Conservation (phyloP, 2,888 invertebrate genomes). For the Cosmorhoe ocellata region DNA sequence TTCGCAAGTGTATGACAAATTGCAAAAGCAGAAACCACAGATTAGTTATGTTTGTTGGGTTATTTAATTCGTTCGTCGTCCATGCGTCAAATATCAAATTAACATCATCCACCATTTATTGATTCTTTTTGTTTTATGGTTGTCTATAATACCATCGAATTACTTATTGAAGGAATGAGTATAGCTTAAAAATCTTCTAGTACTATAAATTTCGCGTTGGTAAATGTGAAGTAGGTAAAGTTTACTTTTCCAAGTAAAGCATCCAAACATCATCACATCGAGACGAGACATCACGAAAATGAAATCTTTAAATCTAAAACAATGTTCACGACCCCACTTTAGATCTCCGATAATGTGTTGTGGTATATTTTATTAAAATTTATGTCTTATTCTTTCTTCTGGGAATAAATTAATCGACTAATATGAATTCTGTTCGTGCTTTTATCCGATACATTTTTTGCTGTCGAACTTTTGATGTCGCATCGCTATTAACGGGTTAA, state of each 20-base stretch:
- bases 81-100: no score
- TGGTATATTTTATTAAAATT: slow-evolving; percentile 77
- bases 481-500: slow-evolving; percentile 17
- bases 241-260: slow-evolving; percentile 29
- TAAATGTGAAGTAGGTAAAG: no score
- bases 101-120: no score
- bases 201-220: no score
- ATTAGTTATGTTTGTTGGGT: no score
- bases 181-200: no score
- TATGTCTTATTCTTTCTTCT: slow-evolving; percentile 79
- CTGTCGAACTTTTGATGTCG: slow-evolving; percentile 11
- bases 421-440: slow-evolving; percentile 77
- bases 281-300: slow-evolving; percentile 38
- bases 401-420: slow-evolving; percentile 79
- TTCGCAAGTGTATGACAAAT: not conserved
- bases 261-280: slow-evolving; percentile 29
- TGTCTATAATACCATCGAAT: no score
- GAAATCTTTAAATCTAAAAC: slow-evolving; percentile 35
- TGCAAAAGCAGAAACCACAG: no score
- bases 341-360: slow-evolving; percentile 62
- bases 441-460: slow-evolving; percentile 57
- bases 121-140: no score
- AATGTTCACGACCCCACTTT: slow-evolving; percentile 61
- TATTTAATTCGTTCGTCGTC: no score
- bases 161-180: no score